Percentiles rank a stretch among this genome's conserved stretches.
These are phyloP conservation scores for Corydoras sp. DNA, from an alignment of 2,113 vertebrate genomes.

Conservation along the genomic window DNA sequence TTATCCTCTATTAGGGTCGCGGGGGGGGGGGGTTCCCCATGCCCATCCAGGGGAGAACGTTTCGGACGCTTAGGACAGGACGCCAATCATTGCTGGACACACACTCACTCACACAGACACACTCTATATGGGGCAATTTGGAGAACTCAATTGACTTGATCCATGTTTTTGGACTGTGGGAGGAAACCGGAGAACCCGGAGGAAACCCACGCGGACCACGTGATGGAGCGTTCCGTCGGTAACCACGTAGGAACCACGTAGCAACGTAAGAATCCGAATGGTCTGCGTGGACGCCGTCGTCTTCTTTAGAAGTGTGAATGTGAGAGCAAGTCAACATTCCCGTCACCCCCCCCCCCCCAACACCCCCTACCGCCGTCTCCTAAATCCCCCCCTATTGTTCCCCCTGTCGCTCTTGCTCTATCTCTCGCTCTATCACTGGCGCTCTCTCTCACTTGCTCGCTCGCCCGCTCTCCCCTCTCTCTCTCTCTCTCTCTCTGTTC, in stretches of 20 bases:
- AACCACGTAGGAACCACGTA: neutral
- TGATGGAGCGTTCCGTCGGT: neutral
- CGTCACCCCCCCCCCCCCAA: conserved; percentile 2
- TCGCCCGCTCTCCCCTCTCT: conserved; percentile 26
- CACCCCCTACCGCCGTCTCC: conserved; percentile 4
- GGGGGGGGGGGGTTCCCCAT: too few relatives aligned
- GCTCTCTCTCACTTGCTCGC: conserved; percentile 23
- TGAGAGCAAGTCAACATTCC: conserved; percentile 13
- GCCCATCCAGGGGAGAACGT: too few relatives aligned
- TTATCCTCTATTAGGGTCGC: too few relatives aligned
- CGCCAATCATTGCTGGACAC: too few relatives aligned
- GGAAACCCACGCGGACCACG: too few relatives aligned
- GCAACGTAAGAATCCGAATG: neutral
- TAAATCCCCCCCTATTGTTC: conserved; percentile 13
- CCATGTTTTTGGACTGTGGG: too few relatives aligned
- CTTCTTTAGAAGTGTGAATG: neutral
- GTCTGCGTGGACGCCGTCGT: neutral
- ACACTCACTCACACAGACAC: too few relatives aligned
- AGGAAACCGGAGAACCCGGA: too few relatives aligned
- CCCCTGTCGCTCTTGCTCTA: conserved; percentile 9
- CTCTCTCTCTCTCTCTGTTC: neutral
- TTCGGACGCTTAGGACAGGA: too few relatives aligned
- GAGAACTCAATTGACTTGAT: too few relatives aligned
- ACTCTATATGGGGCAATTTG: too few relatives aligned
- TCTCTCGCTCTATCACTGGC: conserved; percentile 15